A percentile compares a stretch with the other conserved stretches of the same genome.
These are phyloP conservation scores for Bradypus variegatus DNA, from an alignment of 2,797 vertebrate genomes.

Conservation along the genomic window DNA sequence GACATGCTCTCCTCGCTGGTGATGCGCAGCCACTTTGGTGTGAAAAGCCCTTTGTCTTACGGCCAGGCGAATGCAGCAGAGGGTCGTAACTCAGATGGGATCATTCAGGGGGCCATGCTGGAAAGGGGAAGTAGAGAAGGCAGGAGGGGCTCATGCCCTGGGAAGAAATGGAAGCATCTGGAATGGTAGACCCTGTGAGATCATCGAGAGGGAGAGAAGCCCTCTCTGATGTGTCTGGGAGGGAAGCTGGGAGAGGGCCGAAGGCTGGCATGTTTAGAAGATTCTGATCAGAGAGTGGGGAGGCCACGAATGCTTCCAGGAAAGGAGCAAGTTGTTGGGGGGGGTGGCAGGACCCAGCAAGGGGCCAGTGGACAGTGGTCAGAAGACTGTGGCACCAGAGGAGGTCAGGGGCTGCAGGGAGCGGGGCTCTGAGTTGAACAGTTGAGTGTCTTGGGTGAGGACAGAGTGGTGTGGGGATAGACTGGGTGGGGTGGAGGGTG, in stretches of 20 bases:
- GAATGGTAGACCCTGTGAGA: neutral
- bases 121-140: too few relatives aligned
- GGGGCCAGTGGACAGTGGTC: too few relatives aligned
- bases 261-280: too few relatives aligned
- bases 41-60: too few relatives aligned
- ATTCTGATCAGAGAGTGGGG: rapidly evolving
- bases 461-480: neutral
- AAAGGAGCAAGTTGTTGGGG: too few relatives aligned
- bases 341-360: too few relatives aligned
- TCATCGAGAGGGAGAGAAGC: rapidly evolving
- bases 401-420: neutral
- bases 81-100: rapidly evolving
- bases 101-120: too few relatives aligned
- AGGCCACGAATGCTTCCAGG: neutral
- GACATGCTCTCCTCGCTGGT: neutral
- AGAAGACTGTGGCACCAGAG: too few relatives aligned
- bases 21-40: neutral
- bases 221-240: rapidly evolving
- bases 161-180: neutral
- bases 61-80: too few relatives aligned
- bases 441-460: neutral
- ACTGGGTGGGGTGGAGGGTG: rapidly evolving
- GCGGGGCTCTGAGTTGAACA: too few relatives aligned
- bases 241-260: too few relatives aligned
- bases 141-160: rapidly evolving